Conservation (phyloP, 2,113 vertebrate species). For the rabbit (Oryctolagus cuniculus) region mOryCun1.1 NC_091453.1:122047001-122047500, state of each 20-base stretch:
- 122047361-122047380: background rate
- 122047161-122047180: background rate
- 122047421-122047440: background rate
- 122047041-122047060: conserved; percentile 4
- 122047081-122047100: conserved; percentile 16
- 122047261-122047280: conserved; percentile 51
- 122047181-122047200: background rate
- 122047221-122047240: conserved; percentile 35
- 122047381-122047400: background rate
- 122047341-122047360: conserved; percentile 6
- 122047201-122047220: conserved; percentile 31
- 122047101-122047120: background rate
- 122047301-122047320: background rate
- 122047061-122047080: conserved; percentile 26
- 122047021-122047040: conserved; percentile 50
- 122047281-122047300: background rate
- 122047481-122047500: background rate
- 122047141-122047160: background rate
- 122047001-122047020: conserved; percentile 22
- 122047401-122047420: background rate
- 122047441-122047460: background rate
- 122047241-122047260: background rate
- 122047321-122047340: conserved; percentile 8
- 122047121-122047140: conserved; percentile 46
- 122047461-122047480: background rate